Evolutionary conservation across 1,140 invertebrate species (phyloP), one percentile per base, ranked within the genome.

Genomic region (Sinella curviseta): DNA sequence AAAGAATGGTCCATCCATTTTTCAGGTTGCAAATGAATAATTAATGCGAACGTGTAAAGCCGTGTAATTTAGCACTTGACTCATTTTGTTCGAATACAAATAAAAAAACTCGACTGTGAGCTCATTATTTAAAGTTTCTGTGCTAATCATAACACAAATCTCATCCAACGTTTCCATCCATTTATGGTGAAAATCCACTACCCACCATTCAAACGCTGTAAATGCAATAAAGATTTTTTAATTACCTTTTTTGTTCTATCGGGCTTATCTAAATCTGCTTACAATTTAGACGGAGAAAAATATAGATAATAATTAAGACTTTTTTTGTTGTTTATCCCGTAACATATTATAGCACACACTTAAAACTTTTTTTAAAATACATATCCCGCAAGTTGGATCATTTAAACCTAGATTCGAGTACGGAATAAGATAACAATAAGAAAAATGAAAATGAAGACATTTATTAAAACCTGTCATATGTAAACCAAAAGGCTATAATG

Each of bases 391-490:
- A n/a, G n/a, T n/a, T n/a, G n/a, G n/a, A n/a, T n/a, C n/a, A n/a
- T n/a, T n/a, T n/a, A n/a, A n/a, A 60, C 57, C 57, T 26, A 60
- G 57, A 14, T 60, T 60, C 57, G 4, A 16, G 57, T 60, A 4
- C 24, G 57, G 24, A 60, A 60, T 48, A 48, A 12, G 8, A 48
- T 48, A 48, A 48, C 39, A 48, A 48, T 48, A 60, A n/a, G 8
- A n/a, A 60, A 26, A 60, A 60, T n/a, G 12, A 60, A 60, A 60
- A 60, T 60, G 57, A 60, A 60, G 57, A 60, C 57, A 60, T 60
- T 60, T 60, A 60, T 60, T 60, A 60, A 60, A 60, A 60, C 12
- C 57, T 60, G 57, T 60, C 57, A 60, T 60, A 60, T 4, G 57
- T 26, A 26, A 48, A 48, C 39, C 20, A 20, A 48, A 48, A 48